Percentiles rank a stretch among this genome's conserved stretches.
These are phyloP conservation scores for Cynoglossus semilaevis DNA, from an alignment of 2,113 vertebrate genomes.

Conservation along the genomic window DNA sequence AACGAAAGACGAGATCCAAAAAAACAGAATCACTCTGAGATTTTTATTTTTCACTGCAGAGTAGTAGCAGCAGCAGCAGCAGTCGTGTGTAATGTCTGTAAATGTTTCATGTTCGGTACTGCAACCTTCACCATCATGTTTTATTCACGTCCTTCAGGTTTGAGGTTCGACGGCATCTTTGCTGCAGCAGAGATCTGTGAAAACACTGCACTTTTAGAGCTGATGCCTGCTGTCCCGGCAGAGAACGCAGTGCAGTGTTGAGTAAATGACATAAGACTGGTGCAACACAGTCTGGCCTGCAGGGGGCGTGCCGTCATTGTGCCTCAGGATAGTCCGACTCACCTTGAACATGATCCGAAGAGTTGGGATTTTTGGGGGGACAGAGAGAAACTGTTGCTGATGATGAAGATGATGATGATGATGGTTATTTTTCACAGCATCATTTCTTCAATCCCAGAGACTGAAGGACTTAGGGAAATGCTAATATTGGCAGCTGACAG, in stretches of 20 bases:
- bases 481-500: no score
- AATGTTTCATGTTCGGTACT: background rate
- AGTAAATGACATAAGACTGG: background rate
- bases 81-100: no score
- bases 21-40: no score
- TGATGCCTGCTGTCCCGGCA: background rate
- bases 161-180: background rate
- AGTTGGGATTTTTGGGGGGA: no score
- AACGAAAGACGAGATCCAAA: conserved; percentile 9
- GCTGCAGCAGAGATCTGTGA: background rate
- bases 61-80: background rate
- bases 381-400: no score
- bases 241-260: background rate
- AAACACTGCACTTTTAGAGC: background rate
- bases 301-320: conserved; percentile 43
- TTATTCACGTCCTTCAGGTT: conserved; percentile 20
- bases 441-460: no score
- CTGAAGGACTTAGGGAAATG: no score
- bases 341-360: conserved; percentile 8
- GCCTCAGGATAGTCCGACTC: background rate
- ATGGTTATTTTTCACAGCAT: no score
- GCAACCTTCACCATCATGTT: conserved; percentile 9
- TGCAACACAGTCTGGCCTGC: conserved; percentile 19
- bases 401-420: no score
- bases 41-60: background rate